A percentile compares a stretch with the other conserved stretches of the same genome.
phyloP scores from a whole-genome alignment of 2,888 invertebrate genomes.

The Rhodophaea formosa region DNA sequence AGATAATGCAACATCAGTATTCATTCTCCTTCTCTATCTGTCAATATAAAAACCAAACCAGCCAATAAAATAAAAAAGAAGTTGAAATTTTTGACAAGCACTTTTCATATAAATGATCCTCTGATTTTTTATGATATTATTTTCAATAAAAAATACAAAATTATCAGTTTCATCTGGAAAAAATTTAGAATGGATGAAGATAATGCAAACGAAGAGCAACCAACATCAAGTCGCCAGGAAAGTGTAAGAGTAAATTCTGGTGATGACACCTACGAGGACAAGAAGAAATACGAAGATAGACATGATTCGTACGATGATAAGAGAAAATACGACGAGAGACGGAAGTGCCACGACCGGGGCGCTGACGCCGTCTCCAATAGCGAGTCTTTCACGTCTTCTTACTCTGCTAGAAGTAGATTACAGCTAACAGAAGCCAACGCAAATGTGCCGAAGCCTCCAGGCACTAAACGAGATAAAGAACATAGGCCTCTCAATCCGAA shows the following conservation, averaged over 20 bases:
- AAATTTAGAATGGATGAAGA: constrained; percentile 45
- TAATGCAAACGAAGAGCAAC: constrained; percentile 35
- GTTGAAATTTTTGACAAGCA: constrained; percentile 25
- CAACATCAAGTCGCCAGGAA: constrained; percentile 48
- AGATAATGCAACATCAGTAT: too few relatives aligned
- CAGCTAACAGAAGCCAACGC: constrained; percentile 32
- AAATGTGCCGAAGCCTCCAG: constrained; percentile 29
- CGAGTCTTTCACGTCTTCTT: constrained; percentile 36
- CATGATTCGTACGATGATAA: too few relatives aligned
- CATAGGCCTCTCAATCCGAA: constrained; percentile 32
- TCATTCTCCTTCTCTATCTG: too few relatives aligned
- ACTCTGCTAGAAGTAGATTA: constrained; percentile 37
- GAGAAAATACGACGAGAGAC: constrained; percentile 24
- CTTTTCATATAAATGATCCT: constrained; percentile 15
- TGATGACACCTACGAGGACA: constrained; percentile 26
- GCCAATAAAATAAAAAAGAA: constrained; percentile 15
- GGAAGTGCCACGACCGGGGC: constrained; percentile 27
- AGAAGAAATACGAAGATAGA: constrained; percentile 17
- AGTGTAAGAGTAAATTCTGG: constrained; percentile 29
- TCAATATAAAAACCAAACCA: too few relatives aligned
- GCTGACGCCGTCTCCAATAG: constrained; percentile 33
- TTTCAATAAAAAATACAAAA: constrained; percentile 40
- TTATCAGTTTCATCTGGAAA: constrained; percentile 42
- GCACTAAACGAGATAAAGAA: constrained; percentile 25
- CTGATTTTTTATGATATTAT: constrained; percentile 21